A percentile compares a stretch with the other conserved stretches of the same genome.
phyloP scores from a whole-genome alignment of 2,113 vertebrate genomes.

The Aythya baeri region DNA sequence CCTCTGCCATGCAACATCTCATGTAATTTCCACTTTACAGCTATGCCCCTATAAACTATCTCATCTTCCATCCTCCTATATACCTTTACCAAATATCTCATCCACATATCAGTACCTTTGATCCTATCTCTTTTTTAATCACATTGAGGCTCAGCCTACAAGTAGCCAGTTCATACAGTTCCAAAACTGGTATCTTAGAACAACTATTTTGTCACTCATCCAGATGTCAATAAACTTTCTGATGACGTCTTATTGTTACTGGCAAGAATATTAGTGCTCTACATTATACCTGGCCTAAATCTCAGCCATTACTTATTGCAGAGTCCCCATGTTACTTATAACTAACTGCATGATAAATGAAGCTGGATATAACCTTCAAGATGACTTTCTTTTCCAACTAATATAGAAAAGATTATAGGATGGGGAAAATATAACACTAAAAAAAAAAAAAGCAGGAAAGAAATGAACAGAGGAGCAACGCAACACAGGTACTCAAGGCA shows the following conservation, averaged over 20 bases:
- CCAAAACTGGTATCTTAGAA: background rate
- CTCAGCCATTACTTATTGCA: background rate
- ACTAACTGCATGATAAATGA: background rate
- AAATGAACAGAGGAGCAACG: conserved; percentile 37
- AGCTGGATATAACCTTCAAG: background rate
- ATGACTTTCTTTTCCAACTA: background rate
- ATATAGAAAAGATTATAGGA: background rate
- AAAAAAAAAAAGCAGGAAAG: background rate
- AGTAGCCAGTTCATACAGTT: background rate
- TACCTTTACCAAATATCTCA: background rate
- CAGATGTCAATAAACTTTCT: background rate
- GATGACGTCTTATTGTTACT: background rate
- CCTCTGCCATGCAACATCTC: background rate
- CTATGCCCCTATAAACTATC: too few relatives aligned
- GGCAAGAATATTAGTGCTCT: background rate
- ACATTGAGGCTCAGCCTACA: background rate
- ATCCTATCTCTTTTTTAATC: background rate
- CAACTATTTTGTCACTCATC: background rate
- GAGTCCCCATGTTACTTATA: background rate
- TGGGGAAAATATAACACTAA: background rate
- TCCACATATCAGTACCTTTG: background rate
- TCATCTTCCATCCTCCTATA: background rate
- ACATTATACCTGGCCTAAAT: background rate
- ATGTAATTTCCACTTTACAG: background rate
- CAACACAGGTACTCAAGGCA: conserved; percentile 56